These are phyloP conservation scores for Acanthococcus lagerstroemiae DNA, from an alignment of 2,888 invertebrate species.

Conservation along the genomic window DNA sequence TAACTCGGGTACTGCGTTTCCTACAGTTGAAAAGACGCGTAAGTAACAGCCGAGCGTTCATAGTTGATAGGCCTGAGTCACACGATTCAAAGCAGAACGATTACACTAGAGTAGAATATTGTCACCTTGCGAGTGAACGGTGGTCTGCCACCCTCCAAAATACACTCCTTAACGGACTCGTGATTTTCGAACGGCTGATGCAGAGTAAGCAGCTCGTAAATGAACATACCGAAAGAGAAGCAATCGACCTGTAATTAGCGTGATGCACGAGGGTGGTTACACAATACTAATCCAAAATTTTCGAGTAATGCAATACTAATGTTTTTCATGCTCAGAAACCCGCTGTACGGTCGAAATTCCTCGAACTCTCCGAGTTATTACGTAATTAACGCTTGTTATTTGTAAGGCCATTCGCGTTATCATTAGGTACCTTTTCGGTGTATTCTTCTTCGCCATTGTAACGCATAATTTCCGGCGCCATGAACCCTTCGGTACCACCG, in stretches of 20 bases:
- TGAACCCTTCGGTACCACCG: conserved; percentile 97
- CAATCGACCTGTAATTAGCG: conserved; percentile 87
- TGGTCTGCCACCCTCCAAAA: conserved; percentile 88
- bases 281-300: too few relatives aligned
- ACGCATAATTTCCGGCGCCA: conserved; percentile 97
- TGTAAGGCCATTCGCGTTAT: too few relatives aligned
- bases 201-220: conserved; percentile 87
- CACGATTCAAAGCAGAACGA: background rate
- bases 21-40: conserved; percentile 41
- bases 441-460: conserved; percentile 98
- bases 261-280: too few relatives aligned
- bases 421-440: conserved; percentile 91
- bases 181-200: conserved; percentile 93
- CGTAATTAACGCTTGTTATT: too few relatives aligned
- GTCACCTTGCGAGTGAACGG: conserved; percentile 70
- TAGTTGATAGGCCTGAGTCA: background rate
- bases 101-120: conserved; percentile 34
- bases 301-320: too few relatives aligned
- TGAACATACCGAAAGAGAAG: conserved; percentile 97
- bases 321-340: too few relatives aligned
- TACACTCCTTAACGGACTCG: conserved; percentile 92
- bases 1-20: conserved; percentile 76
- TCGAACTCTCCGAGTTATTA: too few relatives aligned
- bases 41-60: too few relatives aligned
- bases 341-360: too few relatives aligned